Evolutionary conservation across 2,113 vertebrate genomes (phyloP).

Genomic region (Microtus pennsylvanicus): DNA sequence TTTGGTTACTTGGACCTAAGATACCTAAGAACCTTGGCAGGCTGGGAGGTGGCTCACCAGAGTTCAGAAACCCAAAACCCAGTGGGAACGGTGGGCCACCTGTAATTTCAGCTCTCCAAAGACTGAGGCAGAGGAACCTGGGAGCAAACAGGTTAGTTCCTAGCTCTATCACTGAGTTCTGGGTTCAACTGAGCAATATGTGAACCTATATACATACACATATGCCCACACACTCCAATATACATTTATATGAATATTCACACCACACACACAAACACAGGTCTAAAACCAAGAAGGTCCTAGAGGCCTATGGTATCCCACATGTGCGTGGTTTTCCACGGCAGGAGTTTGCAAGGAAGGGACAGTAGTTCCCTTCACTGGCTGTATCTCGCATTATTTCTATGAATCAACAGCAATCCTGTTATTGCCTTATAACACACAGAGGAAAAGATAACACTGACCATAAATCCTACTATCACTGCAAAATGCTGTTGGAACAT

Average conservation of each 20-base stretch:
- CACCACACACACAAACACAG: background rate
- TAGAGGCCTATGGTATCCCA: background rate
- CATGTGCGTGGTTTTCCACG: background rate
- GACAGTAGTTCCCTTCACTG: background rate
- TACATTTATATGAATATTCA: too few relatives aligned
- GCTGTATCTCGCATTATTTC: background rate
- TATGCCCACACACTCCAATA: background rate
- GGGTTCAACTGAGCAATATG: background rate
- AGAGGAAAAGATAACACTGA: background rate
- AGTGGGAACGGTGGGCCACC: background rate
- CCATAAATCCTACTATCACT: background rate
- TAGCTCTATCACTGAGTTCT: background rate
- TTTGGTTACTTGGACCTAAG: background rate
- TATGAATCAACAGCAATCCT: background rate
- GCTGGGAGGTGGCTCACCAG: too few relatives aligned
- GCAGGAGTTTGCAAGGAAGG: background rate
- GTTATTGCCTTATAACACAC: background rate
- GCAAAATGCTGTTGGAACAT: conserved; percentile 27
- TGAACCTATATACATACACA: background rate
- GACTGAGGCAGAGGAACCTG: background rate
- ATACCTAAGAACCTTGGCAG: background rate
- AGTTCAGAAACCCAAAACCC: background rate
- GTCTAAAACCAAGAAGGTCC: background rate
- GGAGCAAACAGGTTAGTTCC: background rate
- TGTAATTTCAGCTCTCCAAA: background rate